Base-by-base conservation (phyloP, 2,797 vertebrate species). In the Onychomys torridus region DNA sequence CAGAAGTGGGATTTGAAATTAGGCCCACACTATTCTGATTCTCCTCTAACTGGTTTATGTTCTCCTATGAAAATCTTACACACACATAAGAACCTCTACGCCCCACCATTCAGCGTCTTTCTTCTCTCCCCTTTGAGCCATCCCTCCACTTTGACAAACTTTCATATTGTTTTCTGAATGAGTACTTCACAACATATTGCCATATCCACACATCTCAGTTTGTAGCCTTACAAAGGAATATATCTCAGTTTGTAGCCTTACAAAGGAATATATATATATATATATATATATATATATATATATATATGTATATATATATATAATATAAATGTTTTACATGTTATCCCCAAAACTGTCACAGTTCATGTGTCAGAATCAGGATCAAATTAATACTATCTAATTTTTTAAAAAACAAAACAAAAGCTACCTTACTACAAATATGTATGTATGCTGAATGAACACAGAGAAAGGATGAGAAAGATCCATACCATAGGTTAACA, bases 31-130 rank as follows among this genome's bases (percentile, higher is more conserved):
- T 55, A 75, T 32, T 59, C 81, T 49, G 1, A 87, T 78, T 78
- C 59, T 65, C 2, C 0, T 4, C 2, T 52, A 34, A 61, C 43
- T 32, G 29, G 49, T 46, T 57, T 11, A 43, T 4, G 21, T 25
- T 77, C 90, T n/a, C 49, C 67, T 90, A 81, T 5, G 11, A 52
- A 91, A 91, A 91, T 59, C 63, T 76, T 71, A 67, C 88, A 83
- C 5, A 76, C 10, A 59, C 34, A 32, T 9, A 85, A 63, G 29
- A 61, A 73, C 13, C 37, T 94, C 61, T 49, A 65, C 6, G 19
- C 49, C 5, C 43, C 46, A 92, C 12, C 29, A 57, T 83, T 32
- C 37, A 67, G 57, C 27, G 61, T 69, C 43, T 11, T 69, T 69
- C 43, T 11, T 69, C 16, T 83, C 52, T 65, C 14, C n/a, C 13